These are phyloP conservation scores for Cyclophora punctaria DNA, from an alignment of 2,888 invertebrate genomes.

Conservation along the genomic window DNA sequence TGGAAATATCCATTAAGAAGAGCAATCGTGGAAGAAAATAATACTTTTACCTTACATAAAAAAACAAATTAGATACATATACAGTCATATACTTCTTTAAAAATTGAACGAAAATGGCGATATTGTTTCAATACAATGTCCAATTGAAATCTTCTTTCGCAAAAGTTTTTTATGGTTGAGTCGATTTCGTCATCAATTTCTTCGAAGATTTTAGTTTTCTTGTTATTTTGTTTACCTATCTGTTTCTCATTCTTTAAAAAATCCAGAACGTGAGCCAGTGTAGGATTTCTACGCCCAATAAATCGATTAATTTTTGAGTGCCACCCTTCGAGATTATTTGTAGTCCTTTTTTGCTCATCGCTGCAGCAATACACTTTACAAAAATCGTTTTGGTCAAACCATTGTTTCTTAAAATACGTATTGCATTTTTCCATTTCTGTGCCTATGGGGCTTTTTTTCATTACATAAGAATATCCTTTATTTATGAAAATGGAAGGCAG, in stretches of 20 bases:
- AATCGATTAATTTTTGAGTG: neutral
- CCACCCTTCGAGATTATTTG: neutral
- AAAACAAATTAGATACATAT: too few relatives aligned
- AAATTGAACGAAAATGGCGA: too few relatives aligned
- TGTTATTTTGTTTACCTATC: neutral
- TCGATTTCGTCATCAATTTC: too few relatives aligned
- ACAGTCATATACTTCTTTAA: too few relatives aligned
- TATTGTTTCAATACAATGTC: too few relatives aligned
- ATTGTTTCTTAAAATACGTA: slow-evolving; percentile 9
- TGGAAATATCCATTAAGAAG: too few relatives aligned
- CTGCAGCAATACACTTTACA: neutral
- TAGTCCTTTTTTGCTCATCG: neutral
- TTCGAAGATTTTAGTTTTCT: too few relatives aligned
- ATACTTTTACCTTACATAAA: too few relatives aligned
- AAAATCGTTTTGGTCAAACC: neutral
- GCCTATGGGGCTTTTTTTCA: slow-evolving; percentile 4
- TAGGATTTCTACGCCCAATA: neutral
- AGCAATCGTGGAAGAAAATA: too few relatives aligned
- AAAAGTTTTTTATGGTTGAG: too few relatives aligned
- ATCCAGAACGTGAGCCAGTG: neutral
- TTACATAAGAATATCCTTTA: slow-evolving; percentile 5
- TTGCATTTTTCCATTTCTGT: slow-evolving; percentile 4
- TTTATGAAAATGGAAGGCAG: slow-evolving; percentile 5
- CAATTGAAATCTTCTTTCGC: too few relatives aligned
- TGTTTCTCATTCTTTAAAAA: neutral